Evolutionary conservation across 2,888 invertebrate species (phyloP).

Genomic region (Eutolmus rufibarbis): DNA sequence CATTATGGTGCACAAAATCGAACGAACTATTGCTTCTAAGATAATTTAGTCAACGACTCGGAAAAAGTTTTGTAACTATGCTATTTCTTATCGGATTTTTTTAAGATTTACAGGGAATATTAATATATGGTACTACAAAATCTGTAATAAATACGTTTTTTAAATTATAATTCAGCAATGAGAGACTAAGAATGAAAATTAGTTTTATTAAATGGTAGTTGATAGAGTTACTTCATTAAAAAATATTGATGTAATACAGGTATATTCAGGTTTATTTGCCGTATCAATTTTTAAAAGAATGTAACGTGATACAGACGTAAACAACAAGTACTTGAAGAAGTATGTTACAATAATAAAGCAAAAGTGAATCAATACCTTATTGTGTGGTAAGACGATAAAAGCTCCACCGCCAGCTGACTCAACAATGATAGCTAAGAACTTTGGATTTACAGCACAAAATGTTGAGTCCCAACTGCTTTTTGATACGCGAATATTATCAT

Average conservation of each 20-base stretch:
- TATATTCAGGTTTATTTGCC: background rate
- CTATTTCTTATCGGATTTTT: too few species aligned
- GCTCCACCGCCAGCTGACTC: slow-evolving; percentile 97
- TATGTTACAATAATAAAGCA: background rate
- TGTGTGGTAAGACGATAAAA: slow-evolving; percentile 92
- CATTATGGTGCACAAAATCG: too few species aligned
- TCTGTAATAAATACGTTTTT: too few species aligned
- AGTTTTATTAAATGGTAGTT: too few species aligned
- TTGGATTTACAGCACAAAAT: slow-evolving; percentile 98
- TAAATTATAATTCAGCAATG: too few species aligned
- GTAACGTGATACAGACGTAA: background rate
- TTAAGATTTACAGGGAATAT: too few species aligned
- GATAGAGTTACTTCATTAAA: background rate
- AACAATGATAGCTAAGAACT: slow-evolving; percentile 95
- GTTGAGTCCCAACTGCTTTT: slow-evolving; percentile 99
- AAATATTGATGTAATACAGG: background rate
- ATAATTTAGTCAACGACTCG: too few species aligned
- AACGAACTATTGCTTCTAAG: too few species aligned
- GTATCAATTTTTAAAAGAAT: background rate
- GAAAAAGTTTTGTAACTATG: too few species aligned
- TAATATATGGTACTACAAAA: too few species aligned
- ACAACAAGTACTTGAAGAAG: background rate
- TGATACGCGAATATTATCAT: slow-evolving; percentile 95
- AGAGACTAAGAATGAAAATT: too few species aligned
- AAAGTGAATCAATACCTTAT: slow-evolving; percentile 71